phyloP scores from a whole-genome alignment of 2,113 vertebrate species.

The Centrocercus urophasianus region DNA sequence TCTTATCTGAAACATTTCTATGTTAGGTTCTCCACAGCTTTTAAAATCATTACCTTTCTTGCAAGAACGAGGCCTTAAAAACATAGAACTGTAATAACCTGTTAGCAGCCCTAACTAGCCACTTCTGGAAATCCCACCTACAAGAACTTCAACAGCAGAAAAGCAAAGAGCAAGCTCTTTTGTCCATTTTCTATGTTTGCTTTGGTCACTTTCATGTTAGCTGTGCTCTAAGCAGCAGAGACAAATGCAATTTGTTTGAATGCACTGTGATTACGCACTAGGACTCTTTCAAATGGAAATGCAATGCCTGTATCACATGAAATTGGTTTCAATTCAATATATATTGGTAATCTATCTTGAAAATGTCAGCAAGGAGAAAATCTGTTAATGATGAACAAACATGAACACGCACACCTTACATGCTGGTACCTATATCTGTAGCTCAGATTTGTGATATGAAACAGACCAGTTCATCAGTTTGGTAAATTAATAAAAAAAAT shows the following conservation, averaged over 20 bases:
- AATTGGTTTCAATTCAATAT: background rate
- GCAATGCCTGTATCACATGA: background rate
- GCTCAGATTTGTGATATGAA: background rate
- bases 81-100: background rate
- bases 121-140: background rate
- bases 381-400: background rate
- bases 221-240: background rate
- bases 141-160: background rate
- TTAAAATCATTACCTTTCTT: background rate
- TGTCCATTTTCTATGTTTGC: background rate
- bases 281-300: background rate
- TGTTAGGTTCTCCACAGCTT: background rate
- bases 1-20: background rate
- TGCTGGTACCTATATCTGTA: background rate
- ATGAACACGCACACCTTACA: background rate
- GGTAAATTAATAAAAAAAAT: background rate
- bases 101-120: background rate
- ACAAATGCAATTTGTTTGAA: background rate
- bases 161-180: slow-evolving; percentile 3
- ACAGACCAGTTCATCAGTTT: background rate
- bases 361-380: background rate
- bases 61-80: background rate
- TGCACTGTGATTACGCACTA: background rate
- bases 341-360: background rate
- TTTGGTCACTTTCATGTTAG: background rate